Percentiles rank a stretch among this genome's conserved stretches.
These are phyloP conservation scores for Nannoperca australis DNA, from an alignment of 2,797 vertebrate species.

Conservation along the genomic window DNA sequence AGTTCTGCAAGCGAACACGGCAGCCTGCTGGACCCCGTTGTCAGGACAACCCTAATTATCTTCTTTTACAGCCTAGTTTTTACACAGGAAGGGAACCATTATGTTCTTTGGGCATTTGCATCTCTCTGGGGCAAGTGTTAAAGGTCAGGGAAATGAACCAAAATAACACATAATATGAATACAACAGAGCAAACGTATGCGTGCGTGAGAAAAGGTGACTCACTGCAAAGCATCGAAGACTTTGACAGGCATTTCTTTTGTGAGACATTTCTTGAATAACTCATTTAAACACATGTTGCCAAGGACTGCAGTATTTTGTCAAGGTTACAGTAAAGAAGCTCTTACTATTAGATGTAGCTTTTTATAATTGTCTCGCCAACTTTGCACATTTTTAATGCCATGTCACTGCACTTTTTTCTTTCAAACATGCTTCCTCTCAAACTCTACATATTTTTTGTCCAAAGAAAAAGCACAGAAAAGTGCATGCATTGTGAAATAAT, in stretches of 20 bases:
- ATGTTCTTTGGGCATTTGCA: conserved; percentile 97
- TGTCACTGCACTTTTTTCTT: neutral
- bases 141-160: conserved; percentile 94
- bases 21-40: conserved; percentile 93
- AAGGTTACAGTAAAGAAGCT: conserved; percentile 34
- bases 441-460: neutral
- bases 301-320: conserved; percentile 48
- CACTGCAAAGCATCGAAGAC: conserved; percentile 48
- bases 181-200: conserved; percentile 40
- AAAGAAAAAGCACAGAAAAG: conserved; percentile 37
- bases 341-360: conserved; percentile 2
- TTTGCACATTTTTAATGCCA: neutral
- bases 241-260: conserved; percentile 54
- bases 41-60: conserved; percentile 99
- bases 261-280: conserved; percentile 63
- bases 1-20: conserved; percentile 94
- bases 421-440: conserved; percentile 3
- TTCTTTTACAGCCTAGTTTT: conserved; percentile 97
- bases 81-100: conserved; percentile 98
- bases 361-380: conserved; percentile 2
- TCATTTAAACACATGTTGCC: conserved; percentile 55
- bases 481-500: conserved; percentile 27
- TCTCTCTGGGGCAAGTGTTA: conserved; percentile 95
- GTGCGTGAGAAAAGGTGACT: conserved; percentile 64
- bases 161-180: conserved; percentile 80